phyloP scores from a whole-genome alignment of 1,140 invertebrate species.

The Archegozetes longisetosus region DNA sequence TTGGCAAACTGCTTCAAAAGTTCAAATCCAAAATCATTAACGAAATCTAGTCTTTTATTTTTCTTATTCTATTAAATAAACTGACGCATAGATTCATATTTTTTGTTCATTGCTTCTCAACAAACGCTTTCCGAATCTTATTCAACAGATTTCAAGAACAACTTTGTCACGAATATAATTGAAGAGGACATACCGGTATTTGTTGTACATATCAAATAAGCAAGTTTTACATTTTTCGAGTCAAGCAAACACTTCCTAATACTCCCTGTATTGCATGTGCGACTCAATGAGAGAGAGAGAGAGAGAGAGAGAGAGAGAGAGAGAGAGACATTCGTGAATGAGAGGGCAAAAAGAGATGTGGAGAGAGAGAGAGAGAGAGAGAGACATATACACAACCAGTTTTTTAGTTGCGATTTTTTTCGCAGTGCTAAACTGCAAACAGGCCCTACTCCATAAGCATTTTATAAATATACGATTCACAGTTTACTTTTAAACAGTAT shows the following conservation, averaged over 20 bases:
- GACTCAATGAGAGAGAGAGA: background rate
- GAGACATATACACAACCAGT: background rate
- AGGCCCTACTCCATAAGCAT: background rate
- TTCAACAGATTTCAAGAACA: too few relatives aligned
- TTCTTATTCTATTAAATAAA: too few relatives aligned
- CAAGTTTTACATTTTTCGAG: background rate
- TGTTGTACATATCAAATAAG: too few relatives aligned
- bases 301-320: background rate
- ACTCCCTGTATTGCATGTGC: background rate
- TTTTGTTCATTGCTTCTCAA: too few relatives aligned
- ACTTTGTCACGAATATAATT: conserved; percentile 15
- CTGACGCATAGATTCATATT: too few relatives aligned
- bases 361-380: background rate
- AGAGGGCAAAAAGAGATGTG: background rate
- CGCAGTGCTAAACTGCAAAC: background rate
- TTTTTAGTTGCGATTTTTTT: background rate
- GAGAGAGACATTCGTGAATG: too few relatives aligned
- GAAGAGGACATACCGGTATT: background rate
- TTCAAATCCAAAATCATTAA: too few relatives aligned
- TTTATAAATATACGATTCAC: background rate
- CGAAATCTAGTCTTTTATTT: too few relatives aligned
- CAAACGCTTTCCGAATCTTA: too few relatives aligned
- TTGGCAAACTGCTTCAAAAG: too few relatives aligned
- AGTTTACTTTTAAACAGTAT: background rate
- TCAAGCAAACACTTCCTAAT: background rate